These are phyloP conservation scores for Thamnaconus septentrionalis DNA, from an alignment of 2,113 vertebrate species.

Conservation along the genomic window DNA sequence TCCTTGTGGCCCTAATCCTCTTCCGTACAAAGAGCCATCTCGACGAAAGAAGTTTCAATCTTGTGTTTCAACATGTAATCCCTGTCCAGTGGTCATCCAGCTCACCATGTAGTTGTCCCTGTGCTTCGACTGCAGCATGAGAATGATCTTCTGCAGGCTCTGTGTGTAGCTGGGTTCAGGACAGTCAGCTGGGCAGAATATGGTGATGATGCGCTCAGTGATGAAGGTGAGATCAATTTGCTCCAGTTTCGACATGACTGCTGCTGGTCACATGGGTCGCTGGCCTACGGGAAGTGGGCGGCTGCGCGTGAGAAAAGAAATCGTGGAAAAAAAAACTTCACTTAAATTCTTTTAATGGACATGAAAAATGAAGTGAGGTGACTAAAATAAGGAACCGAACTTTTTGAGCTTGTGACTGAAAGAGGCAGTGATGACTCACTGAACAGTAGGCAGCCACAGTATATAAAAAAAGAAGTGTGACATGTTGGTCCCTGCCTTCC, in stretches of 20 bases:
- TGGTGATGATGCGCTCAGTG: constrained; percentile 89
- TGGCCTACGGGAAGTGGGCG: constrained; percentile 18
- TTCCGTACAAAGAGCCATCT: no score
- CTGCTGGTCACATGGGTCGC: constrained; percentile 28
- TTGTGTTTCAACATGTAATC: no score
- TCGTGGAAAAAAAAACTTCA: background rate
- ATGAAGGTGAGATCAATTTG: constrained; percentile 90
- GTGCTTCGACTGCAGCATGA: constrained; percentile 91
- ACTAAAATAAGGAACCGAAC: no score
- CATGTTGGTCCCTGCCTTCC: no score
- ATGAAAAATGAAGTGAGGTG: no score
- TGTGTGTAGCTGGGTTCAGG: constrained; percentile 83
- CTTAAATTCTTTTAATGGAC: no score
- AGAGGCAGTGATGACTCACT: no score
- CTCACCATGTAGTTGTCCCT: constrained; percentile 90
- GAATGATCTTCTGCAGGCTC: constrained; percentile 81
- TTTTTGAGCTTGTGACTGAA: no score
- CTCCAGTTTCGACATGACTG: constrained; percentile 81
- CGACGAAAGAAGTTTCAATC: no score
- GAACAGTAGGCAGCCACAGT: no score
- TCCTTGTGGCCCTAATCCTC: no score
- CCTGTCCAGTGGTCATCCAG: background rate
- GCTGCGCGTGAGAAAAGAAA: background rate
- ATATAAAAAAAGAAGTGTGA: no score
- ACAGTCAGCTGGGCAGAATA: constrained; percentile 79